phyloP scores from a whole-genome alignment of 2,797 vertebrate species.

The Hydrophis major region DNA sequence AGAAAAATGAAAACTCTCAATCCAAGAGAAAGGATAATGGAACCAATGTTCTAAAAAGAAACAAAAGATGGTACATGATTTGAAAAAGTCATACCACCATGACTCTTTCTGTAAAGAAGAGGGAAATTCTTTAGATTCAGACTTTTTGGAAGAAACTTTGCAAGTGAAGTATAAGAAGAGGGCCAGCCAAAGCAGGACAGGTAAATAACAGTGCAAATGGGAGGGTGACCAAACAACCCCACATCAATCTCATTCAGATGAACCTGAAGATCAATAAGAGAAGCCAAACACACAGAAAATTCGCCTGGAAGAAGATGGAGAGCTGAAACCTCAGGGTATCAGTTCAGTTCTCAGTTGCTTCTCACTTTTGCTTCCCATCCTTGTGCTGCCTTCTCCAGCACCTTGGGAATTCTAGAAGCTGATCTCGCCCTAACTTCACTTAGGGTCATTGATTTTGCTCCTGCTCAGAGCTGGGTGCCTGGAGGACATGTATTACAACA shows the following conservation, averaged over 20 bases:
- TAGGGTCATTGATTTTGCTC: not conserved
- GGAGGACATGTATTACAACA: not conserved
- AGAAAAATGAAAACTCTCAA: not conserved
- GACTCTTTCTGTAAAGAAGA: not conserved
- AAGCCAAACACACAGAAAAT: not conserved
- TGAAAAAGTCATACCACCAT: not conserved
- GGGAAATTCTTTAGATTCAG: not conserved
- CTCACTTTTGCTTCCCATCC: not conserved
- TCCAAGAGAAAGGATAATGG: slow-evolving; percentile 34
- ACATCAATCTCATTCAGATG: not conserved
- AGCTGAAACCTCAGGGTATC: not conserved
- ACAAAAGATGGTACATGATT: not conserved
- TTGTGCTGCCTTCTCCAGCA: not conserved
- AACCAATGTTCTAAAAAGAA: not conserved
- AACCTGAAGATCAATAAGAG: not conserved
- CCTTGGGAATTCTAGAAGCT: not conserved
- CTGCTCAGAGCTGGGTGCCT: not conserved
- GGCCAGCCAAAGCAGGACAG: not conserved
- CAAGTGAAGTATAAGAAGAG: slow-evolving; percentile 21
- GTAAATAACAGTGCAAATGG: slow-evolving; percentile 8
- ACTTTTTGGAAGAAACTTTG: not conserved
- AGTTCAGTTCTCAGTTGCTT: not conserved
- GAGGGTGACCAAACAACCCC: not conserved
- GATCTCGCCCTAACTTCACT: not conserved
- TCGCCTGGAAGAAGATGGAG: not conserved